Evolutionary conservation across 2,797 vertebrate genomes (phyloP), one percentile per base, ranked within the genome.

Genomic region (Morus bassanus): DNA sequence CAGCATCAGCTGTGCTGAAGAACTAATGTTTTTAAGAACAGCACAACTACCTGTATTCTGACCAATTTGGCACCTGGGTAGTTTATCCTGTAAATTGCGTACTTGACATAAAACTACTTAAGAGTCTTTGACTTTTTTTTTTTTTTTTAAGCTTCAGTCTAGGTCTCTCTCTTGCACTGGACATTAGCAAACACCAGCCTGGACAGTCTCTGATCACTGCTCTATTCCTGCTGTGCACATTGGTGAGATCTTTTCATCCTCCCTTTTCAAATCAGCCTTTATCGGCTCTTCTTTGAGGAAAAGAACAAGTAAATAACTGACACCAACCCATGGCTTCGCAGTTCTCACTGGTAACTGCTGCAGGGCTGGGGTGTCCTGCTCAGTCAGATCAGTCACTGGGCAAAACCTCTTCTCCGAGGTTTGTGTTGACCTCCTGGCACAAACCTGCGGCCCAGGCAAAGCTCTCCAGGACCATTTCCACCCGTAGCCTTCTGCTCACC

Each of bases 401-500:
- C 41, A 27, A 43, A 65, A 45, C 45, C 30, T 64, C 68, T 21
- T 28, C 33, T 33, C 24, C 1, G 68, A 81, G 41, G 28, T 70
- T 53, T 10, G 18, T 2, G 18, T 2, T 60, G 39, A 82, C 45
- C 30, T 86, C 73, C 35, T 2, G 31, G 51, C 37, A 33, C 50
- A 16, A 57, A 64, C 50, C 67, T 8, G 1, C 57, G 75, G 60
- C 37, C 21, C 6, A 4, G 4, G 21, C 18, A 33, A 54, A 88
- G 70, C 60, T 10, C 57, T 10, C 68, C 1, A 1, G 2, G 43
- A 16, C 6, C 8, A 1, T 5, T 64, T 10, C 75, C 78, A 85
- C 13, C 43, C 5, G 1, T 0, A 46, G 45, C 15, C 2, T 54
- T 11, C 54, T 61, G 78, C 98, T 93, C 89, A 99, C 99, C 99